Base-by-base conservation (phyloP, 1,140 invertebrate species). In the Nylanderia fulva region DNA sequence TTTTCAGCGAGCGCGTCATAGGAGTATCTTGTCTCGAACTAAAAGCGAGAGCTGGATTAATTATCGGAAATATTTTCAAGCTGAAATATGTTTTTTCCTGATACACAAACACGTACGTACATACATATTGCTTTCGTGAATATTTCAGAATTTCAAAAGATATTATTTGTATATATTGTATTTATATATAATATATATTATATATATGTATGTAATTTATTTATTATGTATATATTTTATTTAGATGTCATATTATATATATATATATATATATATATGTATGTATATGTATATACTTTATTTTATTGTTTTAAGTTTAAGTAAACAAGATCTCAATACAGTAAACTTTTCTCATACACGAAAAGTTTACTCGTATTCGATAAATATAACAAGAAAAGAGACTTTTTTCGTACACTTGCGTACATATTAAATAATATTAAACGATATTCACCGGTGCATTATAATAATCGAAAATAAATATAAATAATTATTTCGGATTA, bases 41-140 rank as follows among this genome's bases (percentile, higher is more conserved):
- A 6, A 29, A 36, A 56, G 52, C 33, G 18, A 24, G n/a, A 58
- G 52, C 33, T 39, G 63, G 18, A 56, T 80, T 82, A 71, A 82
- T 82, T 82, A 71, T 82, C 8, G 66, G 33, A 33, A 60, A 39
- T 27, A 18, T 18, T 61, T 60, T 39, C 8, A 36, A 18, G 9
- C 21, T 4, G 29, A 13, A 71, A 54, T 11, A 75, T 42, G 4
- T 75, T 29, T 39, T 33, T 45, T 29, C 5, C n/a, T 54, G 15
- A 39, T 39, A 7, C 52, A n/a, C 21, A 33, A 1, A 33, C 29
- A 33, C 29, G 29, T 33, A 33, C 29, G 3, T 33, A 33, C 29
- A 33, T 33, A 33, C 29, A 13, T 39, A 21, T 39, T 13, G 1
- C 9, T 24, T 42, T 60, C 24, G 9, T 11, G 1, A 24, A 60